Percentiles rank a stretch among this genome's conserved stretches.
Evolutionary conservation across 2,888 invertebrate species (phyloP).

Genomic region (Osedax fenrisi): DNA sequence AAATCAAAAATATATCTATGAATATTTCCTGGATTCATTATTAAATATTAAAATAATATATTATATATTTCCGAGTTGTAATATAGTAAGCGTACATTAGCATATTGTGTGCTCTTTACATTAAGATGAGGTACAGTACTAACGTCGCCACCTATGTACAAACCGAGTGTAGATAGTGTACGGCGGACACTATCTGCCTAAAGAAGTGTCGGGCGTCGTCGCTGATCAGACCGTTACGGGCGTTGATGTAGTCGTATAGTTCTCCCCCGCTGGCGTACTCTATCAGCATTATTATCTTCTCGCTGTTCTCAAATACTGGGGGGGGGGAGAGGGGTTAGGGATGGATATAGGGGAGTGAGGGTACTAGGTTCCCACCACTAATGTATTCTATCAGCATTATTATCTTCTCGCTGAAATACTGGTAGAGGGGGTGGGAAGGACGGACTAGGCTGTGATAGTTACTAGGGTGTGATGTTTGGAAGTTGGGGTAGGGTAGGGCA

Average conservation of each 20-base stretch:
- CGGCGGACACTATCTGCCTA: slow-evolving; percentile 86
- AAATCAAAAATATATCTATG: no score
- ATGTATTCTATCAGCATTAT: slow-evolving; percentile 99
- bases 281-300: slow-evolving; percentile 98
- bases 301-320: slow-evolving; percentile 92
- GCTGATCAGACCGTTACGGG: slow-evolving; percentile 72
- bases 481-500: no score
- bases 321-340: neutral
- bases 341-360: neutral
- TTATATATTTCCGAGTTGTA: no score
- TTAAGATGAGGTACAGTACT: no score
- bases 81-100: no score
- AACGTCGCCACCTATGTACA: no score
- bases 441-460: no score
- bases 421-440: slow-evolving; percentile 34
- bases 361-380: slow-evolving; percentile 87
- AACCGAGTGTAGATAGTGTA: slow-evolving; percentile 87
- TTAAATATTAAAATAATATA: no score
- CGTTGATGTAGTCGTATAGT: slow-evolving; percentile 86
- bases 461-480: no score
- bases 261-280: slow-evolving; percentile 97
- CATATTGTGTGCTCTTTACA: no score
- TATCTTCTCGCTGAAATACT: slow-evolving; percentile 97
- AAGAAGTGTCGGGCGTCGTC: slow-evolving; percentile 86
- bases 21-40: no score